phyloP scores from a whole-genome alignment of 2,888 invertebrate species.

The Nephrotoma flavescens region DNA sequence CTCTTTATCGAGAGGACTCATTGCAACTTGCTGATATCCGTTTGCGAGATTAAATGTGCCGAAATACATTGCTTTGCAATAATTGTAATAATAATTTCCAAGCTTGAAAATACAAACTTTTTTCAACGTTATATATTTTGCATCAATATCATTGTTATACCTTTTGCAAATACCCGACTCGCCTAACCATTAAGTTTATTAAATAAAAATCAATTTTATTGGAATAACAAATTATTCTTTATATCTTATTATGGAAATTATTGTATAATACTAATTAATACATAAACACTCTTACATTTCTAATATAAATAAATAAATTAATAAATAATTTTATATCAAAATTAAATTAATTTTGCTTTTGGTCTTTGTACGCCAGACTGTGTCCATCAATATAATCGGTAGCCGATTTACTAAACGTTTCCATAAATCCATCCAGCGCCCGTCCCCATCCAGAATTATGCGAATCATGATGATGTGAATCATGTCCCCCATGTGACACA shows the following conservation, averaged over 20 bases:
- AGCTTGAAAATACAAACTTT: too few species aligned
- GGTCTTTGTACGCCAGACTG: constrained; percentile 46
- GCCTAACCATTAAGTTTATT: not conserved
- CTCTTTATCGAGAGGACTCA: too few species aligned
- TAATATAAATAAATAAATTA: not conserved
- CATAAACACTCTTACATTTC: too few species aligned
- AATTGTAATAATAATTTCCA: too few species aligned
- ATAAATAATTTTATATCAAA: not conserved
- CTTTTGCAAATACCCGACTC: too few species aligned
- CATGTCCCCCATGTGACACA: constrained; percentile 52
- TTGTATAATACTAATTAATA: not conserved
- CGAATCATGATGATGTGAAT: constrained; percentile 29
- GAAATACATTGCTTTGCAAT: too few species aligned
- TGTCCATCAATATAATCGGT: constrained; percentile 35
- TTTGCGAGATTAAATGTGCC: too few species aligned
- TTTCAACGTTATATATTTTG: too few species aligned
- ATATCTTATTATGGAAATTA: not conserved
- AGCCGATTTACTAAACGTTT: constrained; percentile 34
- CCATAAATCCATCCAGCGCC: constrained; percentile 30
- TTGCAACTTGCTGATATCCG: too few species aligned
- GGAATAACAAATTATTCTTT: not conserved
- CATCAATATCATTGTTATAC: too few species aligned
- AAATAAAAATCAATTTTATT: not conserved
- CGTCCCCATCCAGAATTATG: constrained; percentile 34
- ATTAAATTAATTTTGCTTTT: constrained; percentile 27